Base-by-base conservation (phyloP, 1,140 invertebrate genomes). In the Callitettix versicolor region DNA sequence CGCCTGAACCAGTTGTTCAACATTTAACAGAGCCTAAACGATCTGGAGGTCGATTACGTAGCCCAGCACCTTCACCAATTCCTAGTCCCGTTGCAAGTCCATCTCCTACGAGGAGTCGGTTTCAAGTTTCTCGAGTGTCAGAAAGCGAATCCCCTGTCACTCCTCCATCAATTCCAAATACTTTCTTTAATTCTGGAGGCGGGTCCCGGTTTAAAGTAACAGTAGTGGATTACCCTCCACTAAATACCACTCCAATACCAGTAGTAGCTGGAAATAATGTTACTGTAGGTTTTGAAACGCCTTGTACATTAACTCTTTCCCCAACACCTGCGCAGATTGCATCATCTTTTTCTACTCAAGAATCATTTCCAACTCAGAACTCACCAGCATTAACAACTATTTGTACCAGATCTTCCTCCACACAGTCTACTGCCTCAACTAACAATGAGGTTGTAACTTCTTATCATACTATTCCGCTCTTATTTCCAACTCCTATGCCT, bases 71-170 rank as follows among this genome's bases (percentile, higher is more conserved):
- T 21, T 81, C 78, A 61, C 82, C 81, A 44, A 77, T 79, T 56
- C 77, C 81, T 48, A 81, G 80, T 34, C 84, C 83, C 20, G 76
- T 79, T 56, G 78, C 81, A 55, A 82, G 78, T 67, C 82, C 83
- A 20, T 73, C 78, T 53, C 65, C 66, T 1, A 66, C 62, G 42
- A 70, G 75, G 52, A 74, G 71, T 62, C 71, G 78, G 20, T 80
- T 81, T 61, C 72, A 78, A 52, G 77, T 80, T 2, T 78, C 74
- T 18, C 69, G 75, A 17, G 77, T 79, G 6, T 63, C 69, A 20
- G 77, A 79, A 64, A 59, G 66, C 18, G 67, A 68, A 47, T 61
- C 59, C 15, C 53, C 58, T 17, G 36, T 46, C 11, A 40, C 60
- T 11, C 56, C 60, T 17, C 52, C 61, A 7, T 58, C 57, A 1